Percentiles rank a stretch among this genome's conserved stretches.
Evolutionary conservation across 1,140 invertebrate species (phyloP).

Genomic region (Penaeus indicus): DNA sequence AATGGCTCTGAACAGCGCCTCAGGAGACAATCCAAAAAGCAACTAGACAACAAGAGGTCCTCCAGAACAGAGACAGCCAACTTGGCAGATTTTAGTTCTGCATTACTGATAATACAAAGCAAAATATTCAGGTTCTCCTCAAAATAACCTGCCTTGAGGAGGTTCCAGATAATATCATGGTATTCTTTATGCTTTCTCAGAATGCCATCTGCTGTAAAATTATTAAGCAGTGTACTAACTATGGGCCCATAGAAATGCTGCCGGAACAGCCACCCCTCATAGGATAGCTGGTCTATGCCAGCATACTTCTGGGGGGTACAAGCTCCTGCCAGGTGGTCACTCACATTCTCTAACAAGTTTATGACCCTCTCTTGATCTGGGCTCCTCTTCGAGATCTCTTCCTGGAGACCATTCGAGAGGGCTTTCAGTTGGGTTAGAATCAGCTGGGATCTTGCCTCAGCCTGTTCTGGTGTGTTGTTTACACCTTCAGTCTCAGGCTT

Average conservation of each 20-base stretch:
- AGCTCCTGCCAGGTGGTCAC: slow-evolving; percentile 44
- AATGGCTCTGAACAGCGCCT: slow-evolving; percentile 45
- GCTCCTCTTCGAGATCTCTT: slow-evolving; percentile 21
- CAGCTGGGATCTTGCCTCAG: neutral
- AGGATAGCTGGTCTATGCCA: slow-evolving; percentile 40
- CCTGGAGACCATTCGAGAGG: neutral
- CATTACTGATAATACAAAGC: slow-evolving; percentile 23
- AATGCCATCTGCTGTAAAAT: slow-evolving; percentile 35
- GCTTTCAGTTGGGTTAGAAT: slow-evolving; percentile 24
- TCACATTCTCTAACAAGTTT: slow-evolving; percentile 25
- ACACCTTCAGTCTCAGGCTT: neutral
- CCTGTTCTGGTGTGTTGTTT: neutral
- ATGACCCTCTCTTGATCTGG: slow-evolving; percentile 1
- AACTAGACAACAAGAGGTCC: slow-evolving; percentile 24
- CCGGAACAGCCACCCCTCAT: slow-evolving; percentile 50
- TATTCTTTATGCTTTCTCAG: slow-evolving; percentile 17
- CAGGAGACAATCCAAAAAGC: slow-evolving; percentile 20
- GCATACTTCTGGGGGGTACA: slow-evolving; percentile 65
- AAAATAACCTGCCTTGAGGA: slow-evolving; percentile 52
- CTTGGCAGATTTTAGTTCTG: slow-evolving; percentile 28
- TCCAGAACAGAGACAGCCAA: slow-evolving; percentile 28
- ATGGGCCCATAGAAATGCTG: slow-evolving; percentile 49
- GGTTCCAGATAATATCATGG: slow-evolving; percentile 31
- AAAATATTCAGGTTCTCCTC: slow-evolving; percentile 61
- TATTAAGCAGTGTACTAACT: slow-evolving; percentile 39